Conservation (phyloP, 1,140 invertebrate species). For the Lamellibrachia luymesi region DNA sequence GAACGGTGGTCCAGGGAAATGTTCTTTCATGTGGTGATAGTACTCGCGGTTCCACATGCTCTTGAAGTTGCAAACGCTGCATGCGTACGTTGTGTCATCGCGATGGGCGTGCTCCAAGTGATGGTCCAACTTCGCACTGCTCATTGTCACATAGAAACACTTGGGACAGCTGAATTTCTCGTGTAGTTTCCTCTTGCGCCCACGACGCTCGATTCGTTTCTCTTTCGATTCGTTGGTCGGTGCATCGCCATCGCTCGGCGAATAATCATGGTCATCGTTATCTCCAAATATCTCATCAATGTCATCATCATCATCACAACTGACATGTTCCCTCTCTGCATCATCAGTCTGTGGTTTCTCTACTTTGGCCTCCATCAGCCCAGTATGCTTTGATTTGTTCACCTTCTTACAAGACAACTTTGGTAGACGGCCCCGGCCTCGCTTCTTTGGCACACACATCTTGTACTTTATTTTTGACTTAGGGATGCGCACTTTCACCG, state of each 20-base stretch:
- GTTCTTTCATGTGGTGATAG: slow-evolving; percentile 66
- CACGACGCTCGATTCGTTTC: not conserved
- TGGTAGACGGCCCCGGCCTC: not conserved
- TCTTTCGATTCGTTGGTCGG: not conserved
- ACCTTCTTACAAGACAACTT: not conserved
- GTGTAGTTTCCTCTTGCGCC: not conserved
- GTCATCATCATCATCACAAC: slow-evolving; percentile 14
- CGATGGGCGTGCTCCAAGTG: slow-evolving; percentile 62
- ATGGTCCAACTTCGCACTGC: slow-evolving; percentile 58
- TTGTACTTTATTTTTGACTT: not conserved
- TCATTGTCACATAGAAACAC: slow-evolving; percentile 60
- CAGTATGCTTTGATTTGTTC: not conserved
- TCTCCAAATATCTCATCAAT: not conserved
- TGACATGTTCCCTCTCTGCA: not conserved
- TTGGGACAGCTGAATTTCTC: slow-evolving; percentile 58
- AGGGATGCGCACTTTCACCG: not conserved
- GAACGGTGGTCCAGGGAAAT: slow-evolving; percentile 67
- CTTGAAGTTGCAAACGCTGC: slow-evolving; percentile 66
- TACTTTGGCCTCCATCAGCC: not conserved
- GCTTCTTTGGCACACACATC: not conserved
- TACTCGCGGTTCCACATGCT: slow-evolving; percentile 68
- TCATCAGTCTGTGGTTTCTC: not conserved
- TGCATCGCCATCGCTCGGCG: slow-evolving; percentile 1
- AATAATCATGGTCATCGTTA: not conserved
- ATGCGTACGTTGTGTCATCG: slow-evolving; percentile 65